A percentile compares a stretch with the other conserved stretches of the same genome.
Conservation (phyloP, 2,113 vertebrate genomes). For the Taxidea taxus region DNA sequence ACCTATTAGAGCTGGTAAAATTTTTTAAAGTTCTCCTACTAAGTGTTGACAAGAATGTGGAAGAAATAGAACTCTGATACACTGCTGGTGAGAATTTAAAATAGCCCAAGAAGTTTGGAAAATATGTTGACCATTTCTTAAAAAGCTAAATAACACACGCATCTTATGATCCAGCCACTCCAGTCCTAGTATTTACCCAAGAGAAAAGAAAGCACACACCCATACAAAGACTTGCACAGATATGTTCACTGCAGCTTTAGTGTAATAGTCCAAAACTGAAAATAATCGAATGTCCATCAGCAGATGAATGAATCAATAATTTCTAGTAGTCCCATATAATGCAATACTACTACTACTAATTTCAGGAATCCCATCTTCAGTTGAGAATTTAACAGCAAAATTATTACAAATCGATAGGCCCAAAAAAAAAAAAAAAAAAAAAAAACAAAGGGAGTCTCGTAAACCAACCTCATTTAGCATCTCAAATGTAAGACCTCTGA, state of each 20-base stretch:
- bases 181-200: background rate
- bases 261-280: background rate
- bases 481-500: background rate
- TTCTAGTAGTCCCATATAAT: background rate
- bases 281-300: background rate
- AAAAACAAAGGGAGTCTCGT: background rate
- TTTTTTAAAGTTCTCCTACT: background rate
- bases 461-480: background rate
- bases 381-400: background rate
- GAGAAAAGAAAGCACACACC: background rate
- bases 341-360: background rate
- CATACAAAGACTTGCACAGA: background rate
- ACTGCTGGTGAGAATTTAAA: background rate
- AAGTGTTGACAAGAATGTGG: background rate
- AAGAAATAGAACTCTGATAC: background rate
- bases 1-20: background rate
- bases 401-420: background rate
- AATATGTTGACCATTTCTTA: background rate
- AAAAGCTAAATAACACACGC: background rate
- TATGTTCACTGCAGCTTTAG: background rate
- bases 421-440: background rate
- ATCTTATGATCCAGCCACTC: background rate
- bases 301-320: background rate
- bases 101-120: background rate
- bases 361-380: background rate